These are phyloP conservation scores for Papilio glaucus DNA, from an alignment of 1,140 invertebrate genomes.

Conservation along the genomic window DNA sequence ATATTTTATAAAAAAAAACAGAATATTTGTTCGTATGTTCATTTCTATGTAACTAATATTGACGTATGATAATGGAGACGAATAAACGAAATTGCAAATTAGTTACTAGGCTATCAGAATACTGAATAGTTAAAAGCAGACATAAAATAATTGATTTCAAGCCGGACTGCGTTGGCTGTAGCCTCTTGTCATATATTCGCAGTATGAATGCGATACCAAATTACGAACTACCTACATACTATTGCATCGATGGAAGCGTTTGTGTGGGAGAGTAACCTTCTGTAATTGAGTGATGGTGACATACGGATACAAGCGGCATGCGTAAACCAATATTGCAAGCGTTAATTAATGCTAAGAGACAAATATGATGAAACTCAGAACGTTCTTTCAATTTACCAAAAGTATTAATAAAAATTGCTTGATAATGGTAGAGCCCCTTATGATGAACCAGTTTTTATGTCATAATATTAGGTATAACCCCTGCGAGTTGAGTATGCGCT, in stretches of 20 bases:
- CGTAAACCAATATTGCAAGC: background rate
- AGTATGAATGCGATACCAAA: background rate
- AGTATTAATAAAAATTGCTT: too few relatives aligned
- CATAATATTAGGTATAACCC: too few relatives aligned
- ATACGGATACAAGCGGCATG: background rate
- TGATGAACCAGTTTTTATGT: too few relatives aligned
- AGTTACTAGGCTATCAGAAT: background rate
- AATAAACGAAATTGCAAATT: background rate
- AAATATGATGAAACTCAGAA: background rate
- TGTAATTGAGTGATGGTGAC: background rate
- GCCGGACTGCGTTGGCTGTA: background rate
- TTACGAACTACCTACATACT: background rate
- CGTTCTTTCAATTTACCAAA: too few relatives aligned
- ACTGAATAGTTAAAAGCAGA: background rate
- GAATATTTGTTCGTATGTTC: too few relatives aligned
- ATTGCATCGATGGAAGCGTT: background rate
- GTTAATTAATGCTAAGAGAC: background rate
- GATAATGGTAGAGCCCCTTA: too few relatives aligned
- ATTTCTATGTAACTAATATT: too few relatives aligned
- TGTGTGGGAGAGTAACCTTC: background rate
- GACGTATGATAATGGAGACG: background rate
- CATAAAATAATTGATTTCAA: background rate
- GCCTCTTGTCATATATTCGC: background rate
- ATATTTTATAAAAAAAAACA: too few relatives aligned
- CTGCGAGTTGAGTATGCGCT: too few relatives aligned